These are phyloP conservation scores for Galerucella pusilla DNA, from an alignment of 2,888 invertebrate genomes.

Conservation along the genomic window DNA sequence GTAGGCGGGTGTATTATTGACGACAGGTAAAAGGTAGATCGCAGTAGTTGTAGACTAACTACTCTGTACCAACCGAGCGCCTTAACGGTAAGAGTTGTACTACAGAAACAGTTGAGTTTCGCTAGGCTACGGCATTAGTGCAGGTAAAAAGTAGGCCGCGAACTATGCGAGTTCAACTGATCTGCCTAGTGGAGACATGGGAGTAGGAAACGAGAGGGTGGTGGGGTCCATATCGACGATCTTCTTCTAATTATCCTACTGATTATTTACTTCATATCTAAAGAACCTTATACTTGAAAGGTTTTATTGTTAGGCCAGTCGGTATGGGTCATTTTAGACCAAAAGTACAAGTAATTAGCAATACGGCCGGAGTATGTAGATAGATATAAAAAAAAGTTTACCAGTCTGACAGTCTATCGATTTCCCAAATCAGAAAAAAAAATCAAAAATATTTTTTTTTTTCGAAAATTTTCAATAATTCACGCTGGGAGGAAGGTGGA, in stretches of 20 bases:
- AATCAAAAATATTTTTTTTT: no score
- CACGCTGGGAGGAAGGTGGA: no score
- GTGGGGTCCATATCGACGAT: slow-evolving; percentile 25
- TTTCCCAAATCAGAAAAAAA: no score
- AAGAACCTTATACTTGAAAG: neutral
- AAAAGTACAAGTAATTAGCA: no score
- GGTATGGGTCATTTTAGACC: no score
- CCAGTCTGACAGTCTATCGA: no score
- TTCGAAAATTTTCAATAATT: no score
- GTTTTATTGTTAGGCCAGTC: no score
- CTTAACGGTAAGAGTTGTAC: slow-evolving; percentile 66
- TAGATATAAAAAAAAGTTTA: no score
- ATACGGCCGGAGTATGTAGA: no score
- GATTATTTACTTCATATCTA: slow-evolving; percentile 8
- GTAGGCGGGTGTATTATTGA: slow-evolving; percentile 35
- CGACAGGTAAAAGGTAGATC: slow-evolving; percentile 41
- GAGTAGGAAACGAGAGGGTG: slow-evolving; percentile 16
- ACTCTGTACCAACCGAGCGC: slow-evolving; percentile 53
- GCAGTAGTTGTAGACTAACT: slow-evolving; percentile 34
- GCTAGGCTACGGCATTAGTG: slow-evolving; percentile 54
- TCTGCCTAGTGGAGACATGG: slow-evolving; percentile 26
- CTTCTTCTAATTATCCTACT: slow-evolving; percentile 19
- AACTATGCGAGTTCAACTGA: slow-evolving; percentile 59
- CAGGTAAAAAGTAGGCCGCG: slow-evolving; percentile 66
- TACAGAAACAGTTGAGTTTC: slow-evolving; percentile 63